phyloP scores from a whole-genome alignment of 2,113 vertebrate species.

The Muntiacus muntjak region DNA sequence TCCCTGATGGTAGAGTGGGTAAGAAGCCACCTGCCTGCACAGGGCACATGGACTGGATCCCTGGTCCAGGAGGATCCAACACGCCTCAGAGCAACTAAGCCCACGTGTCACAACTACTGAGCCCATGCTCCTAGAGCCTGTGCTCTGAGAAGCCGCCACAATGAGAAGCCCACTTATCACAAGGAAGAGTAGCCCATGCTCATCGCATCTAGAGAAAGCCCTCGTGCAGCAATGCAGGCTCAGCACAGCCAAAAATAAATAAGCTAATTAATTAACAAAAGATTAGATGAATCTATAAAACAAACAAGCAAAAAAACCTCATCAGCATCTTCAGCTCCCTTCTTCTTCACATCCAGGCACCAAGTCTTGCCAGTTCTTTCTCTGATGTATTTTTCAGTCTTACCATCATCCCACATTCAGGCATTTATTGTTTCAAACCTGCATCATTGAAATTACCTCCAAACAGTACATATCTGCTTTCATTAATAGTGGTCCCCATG shows the following conservation, averaged over 20 bases:
- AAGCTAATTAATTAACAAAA: background rate
- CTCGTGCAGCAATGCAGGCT: background rate
- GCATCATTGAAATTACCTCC: background rate
- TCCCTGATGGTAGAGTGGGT: background rate
- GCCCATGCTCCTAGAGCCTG: background rate
- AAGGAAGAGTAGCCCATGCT: background rate
- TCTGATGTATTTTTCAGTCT: background rate
- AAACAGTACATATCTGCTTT: background rate
- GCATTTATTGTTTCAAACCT: background rate
- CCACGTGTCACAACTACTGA: background rate
- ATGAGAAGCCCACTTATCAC: background rate
- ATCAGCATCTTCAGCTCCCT: background rate
- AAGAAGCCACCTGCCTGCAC: background rate
- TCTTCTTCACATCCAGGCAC: background rate
- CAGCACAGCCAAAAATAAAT: background rate
- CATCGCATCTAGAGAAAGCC: background rate
- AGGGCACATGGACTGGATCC: background rate
- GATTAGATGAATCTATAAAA: background rate
- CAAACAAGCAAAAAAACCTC: background rate
- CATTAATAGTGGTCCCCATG: background rate
- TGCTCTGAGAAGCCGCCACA: background rate
- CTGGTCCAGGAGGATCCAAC: background rate
- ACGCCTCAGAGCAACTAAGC: background rate
- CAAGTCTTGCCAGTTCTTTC: background rate
- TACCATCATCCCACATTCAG: background rate